A percentile compares a stretch with the other conserved stretches of the same genome.
Conservation (phyloP, 2,113 vertebrate species). For the Entomyzon cyanotis region DNA sequence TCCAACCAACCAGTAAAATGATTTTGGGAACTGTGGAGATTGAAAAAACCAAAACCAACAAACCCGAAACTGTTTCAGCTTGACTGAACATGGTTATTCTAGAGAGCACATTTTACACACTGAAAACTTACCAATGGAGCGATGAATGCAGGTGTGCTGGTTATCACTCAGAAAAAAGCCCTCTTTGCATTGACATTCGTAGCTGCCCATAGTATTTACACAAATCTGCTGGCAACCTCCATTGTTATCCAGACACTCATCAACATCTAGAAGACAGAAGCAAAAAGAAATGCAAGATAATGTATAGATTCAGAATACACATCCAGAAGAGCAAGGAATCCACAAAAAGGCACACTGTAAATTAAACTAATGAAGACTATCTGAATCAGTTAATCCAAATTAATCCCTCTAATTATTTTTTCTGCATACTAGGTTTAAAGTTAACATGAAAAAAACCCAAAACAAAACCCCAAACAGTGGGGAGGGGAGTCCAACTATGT, state of each 20-base stretch:
- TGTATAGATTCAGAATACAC: neutral
- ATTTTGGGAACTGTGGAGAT: neutral
- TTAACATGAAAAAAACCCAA: neutral
- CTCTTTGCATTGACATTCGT: conserved; percentile 91
- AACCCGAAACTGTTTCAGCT: neutral
- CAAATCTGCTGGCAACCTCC: conserved; percentile 97
- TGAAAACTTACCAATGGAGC: conserved; percentile 87
- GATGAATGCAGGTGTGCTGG: conserved; percentile 98
- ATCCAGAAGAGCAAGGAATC: neutral
- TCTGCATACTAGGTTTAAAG: neutral
- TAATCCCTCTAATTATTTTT: neutral
- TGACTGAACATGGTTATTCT: neutral
- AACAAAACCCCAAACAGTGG: neutral
- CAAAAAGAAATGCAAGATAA: neutral
- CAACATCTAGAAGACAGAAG: conserved; percentile 82
- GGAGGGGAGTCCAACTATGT: neutral
- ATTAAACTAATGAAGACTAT: neutral
- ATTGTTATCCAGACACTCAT: conserved; percentile 95
- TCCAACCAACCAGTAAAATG: neutral
- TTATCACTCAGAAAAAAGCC: conserved; percentile 98
- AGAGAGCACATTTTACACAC: neutral
- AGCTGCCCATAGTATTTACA: conserved; percentile 97
- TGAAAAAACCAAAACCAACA: neutral
- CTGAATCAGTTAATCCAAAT: neutral
- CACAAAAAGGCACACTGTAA: neutral